These are phyloP conservation scores for Leucophenga varia DNA, from an alignment of 1,140 invertebrate genomes.

Conservation along the genomic window DNA sequence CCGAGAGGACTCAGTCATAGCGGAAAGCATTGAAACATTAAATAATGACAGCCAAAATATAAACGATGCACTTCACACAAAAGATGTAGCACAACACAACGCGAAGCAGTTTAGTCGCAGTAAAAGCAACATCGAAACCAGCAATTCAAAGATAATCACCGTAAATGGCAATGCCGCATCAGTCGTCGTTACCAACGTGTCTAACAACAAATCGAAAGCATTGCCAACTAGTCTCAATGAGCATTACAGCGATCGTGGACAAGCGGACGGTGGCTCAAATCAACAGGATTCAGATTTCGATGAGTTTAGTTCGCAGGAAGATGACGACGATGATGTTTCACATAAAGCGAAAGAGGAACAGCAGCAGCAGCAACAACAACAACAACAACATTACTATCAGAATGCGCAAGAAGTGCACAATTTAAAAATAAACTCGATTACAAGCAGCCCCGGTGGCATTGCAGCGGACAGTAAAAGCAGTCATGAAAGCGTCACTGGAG, in stretches of 20 bases:
- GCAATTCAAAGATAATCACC: not conserved
- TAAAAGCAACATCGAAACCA: conserved; percentile 50
- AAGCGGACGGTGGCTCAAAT: conserved; percentile 80
- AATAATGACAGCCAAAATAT: not conserved
- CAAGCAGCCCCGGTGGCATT: conserved; percentile 9
- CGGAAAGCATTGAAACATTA: not conserved
- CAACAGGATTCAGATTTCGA: conserved; percentile 79
- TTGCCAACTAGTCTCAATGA: conserved; percentile 30
- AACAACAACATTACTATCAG: conserved; percentile 38
- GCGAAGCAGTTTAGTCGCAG: conserved; percentile 43
- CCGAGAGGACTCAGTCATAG: no score
- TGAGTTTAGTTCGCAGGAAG: conserved; percentile 71
- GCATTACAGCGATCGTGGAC: conserved; percentile 66
- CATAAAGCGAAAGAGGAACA: not conserved
- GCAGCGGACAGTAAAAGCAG: conserved; percentile 3
- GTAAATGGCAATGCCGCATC: conserved; percentile 11
- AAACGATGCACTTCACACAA: not conserved
- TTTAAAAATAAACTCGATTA: conserved; percentile 11
- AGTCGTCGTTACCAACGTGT: not conserved
- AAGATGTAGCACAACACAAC: conserved; percentile 6
- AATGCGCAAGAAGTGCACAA: conserved; percentile 38
- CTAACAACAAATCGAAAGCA: conserved; percentile 48
- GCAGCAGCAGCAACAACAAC: conserved; percentile 5
- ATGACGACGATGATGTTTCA: conserved; percentile 14
- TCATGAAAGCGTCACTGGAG: conserved; percentile 1